Conservation (phyloP, 1,140 invertebrate species). For the Anastatus disparis region DNA sequence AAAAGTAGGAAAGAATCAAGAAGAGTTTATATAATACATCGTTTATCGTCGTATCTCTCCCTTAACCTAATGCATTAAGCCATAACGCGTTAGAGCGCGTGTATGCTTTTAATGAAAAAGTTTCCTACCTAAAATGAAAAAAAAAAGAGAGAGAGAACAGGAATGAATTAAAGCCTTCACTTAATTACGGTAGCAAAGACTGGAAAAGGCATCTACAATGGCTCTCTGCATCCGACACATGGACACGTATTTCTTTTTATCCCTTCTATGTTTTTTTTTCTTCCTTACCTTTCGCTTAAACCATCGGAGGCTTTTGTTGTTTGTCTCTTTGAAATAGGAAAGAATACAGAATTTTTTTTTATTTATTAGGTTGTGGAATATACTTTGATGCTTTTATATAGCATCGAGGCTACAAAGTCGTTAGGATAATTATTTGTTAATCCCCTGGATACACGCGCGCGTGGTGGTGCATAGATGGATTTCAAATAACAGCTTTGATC, state of each 20-base stretch:
- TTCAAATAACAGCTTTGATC: constrained; percentile 31
- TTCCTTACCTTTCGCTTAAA: not conserved
- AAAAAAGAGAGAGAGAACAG: too few species aligned
- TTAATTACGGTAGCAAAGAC: too few species aligned
- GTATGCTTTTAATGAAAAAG: constrained; percentile 12
- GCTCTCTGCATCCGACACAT: not conserved
- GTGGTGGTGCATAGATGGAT: too few species aligned
- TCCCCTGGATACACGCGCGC: not conserved
- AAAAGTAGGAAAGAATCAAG: too few species aligned
- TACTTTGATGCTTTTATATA: not conserved
- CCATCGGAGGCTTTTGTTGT: too few species aligned
- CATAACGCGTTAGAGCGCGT: not conserved
- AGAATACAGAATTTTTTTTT: too few species aligned
- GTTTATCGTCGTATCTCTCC: too few species aligned
- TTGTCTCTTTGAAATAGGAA: too few species aligned
- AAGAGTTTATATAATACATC: too few species aligned
- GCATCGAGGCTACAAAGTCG: not conserved
- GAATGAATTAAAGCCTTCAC: constrained; percentile 32
- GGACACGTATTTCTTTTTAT: not conserved
- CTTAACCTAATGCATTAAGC: too few species aligned
- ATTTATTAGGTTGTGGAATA: not conserved
- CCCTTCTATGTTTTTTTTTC: not conserved
- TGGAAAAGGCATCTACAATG: not conserved
- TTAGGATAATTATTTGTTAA: constrained; percentile 5
- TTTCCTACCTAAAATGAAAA: not conserved